Base-by-base conservation (phyloP, 2,797 vertebrate species). In the Enteromius afrohamiltoni region DNA sequence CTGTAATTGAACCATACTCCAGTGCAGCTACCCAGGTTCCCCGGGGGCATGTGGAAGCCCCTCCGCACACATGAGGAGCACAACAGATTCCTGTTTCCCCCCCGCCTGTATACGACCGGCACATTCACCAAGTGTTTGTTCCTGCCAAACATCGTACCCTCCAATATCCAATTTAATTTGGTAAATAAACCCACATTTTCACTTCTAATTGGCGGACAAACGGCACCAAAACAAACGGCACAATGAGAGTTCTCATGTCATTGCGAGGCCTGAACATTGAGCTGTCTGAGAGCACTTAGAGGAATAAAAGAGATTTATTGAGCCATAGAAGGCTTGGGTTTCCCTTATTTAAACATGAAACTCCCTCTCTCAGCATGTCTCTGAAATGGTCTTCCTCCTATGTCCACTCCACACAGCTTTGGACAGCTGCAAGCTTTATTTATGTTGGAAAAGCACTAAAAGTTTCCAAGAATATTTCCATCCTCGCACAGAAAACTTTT, bases 401-500 rank as follows among this genome's bases (percentile, higher is more conserved):
- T 82, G 34, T 90, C 79, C 90, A 80, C 84, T 91, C 85, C 75
- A 55, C 88, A 79, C 88, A 86, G 84, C 89, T 92, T 92, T 89
- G 89, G 91, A 86, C 79, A 91, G 91, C 88, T 91, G 86, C 89
- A 88, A 84, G 67, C 75, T 85, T 79, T 90, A 71, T 93, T 92
- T 92, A 87, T 90, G 45, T 87, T 88, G 87, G 86, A 90, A 37
- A 88, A 79, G 65, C 85, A 88, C 80, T 87, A 89, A 86, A 91
- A 40, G 68, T 85, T 92, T 90, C 84, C 85, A 90, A 85, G 86
- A 90, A 88, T 84, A 82, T 90, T 91, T 92, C 87, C 85, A 74
- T 91, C 88, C 86, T 82, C 86, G 77, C 73, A 85, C 83, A 90
- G 77, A 88, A 86, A 86, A 77, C 42, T 69, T 79, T 88, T 88